A percentile compares a stretch with the other conserved stretches of the same genome.
phyloP scores from a whole-genome alignment of 2,888 invertebrate species.

The Apocheima hispidaria region DNA sequence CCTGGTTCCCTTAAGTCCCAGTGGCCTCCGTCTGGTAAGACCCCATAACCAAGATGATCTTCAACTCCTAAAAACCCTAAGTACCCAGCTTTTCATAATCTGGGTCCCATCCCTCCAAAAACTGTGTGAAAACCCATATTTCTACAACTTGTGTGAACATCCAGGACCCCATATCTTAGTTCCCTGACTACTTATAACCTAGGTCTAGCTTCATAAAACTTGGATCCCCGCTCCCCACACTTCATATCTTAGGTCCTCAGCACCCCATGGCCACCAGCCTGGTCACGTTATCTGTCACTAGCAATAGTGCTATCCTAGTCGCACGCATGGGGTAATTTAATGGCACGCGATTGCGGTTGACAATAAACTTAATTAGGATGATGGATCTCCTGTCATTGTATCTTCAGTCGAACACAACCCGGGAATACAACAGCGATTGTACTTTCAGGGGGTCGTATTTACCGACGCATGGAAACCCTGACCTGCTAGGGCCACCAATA shows the following conservation, averaged over 20 bases:
- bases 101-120: no score
- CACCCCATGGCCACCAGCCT: background rate
- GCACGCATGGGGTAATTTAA: background rate
- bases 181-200: no score
- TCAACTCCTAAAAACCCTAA: no score
- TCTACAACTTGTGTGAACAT: no score
- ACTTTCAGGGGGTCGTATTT: conserved; percentile 85
- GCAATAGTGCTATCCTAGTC: background rate
- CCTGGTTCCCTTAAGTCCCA: no score
- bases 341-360: background rate
- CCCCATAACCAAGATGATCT: no score
- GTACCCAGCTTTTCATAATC: no score
- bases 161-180: no score
- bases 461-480: conserved; percentile 89
- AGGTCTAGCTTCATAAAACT: no score
- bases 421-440: background rate
- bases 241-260: background rate
- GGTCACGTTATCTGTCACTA: background rate
- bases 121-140: no score
- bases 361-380: background rate
- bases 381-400: background rate
- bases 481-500: conserved; percentile 88
- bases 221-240: no score
- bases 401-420: background rate
- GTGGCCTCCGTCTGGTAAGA: no score